phyloP scores from a whole-genome alignment of 2,888 invertebrate genomes.

The Erynnis tages region DNA sequence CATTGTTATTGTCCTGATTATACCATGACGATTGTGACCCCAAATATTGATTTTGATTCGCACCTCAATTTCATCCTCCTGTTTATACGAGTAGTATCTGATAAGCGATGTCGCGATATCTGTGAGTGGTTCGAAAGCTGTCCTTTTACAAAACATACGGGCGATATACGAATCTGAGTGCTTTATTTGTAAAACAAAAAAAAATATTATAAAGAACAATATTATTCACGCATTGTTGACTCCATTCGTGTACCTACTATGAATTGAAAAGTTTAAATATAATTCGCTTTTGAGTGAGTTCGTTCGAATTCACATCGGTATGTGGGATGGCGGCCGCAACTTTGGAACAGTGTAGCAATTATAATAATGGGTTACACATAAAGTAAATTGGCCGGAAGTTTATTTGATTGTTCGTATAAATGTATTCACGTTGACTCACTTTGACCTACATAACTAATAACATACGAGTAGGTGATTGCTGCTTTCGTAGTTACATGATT shows the following conservation, averaged over 20 bases:
- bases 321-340: slow-evolving; percentile 45
- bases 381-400: slow-evolving; percentile 68
- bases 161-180: neutral
- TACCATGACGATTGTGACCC: slow-evolving; percentile 50
- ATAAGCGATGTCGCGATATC: neutral
- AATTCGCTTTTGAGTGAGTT: slow-evolving; percentile 26
- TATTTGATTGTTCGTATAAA: slow-evolving; percentile 59
- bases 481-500: slow-evolving; percentile 3
- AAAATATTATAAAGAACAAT: slow-evolving; percentile 6
- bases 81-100: neutral
- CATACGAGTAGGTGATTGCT: slow-evolving; percentile 3
- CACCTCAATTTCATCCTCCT: slow-evolving; percentile 36
- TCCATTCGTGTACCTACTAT: slow-evolving; percentile 6
- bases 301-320: slow-evolving; percentile 47
- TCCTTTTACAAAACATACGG: neutral
- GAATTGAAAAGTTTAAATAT: slow-evolving; percentile 22
- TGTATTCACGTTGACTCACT: slow-evolving; percentile 44
- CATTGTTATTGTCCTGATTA: slow-evolving; percentile 54
- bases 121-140: too few relatives aligned
- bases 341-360: slow-evolving; percentile 65
- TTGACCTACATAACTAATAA: slow-evolving; percentile 25
- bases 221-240: slow-evolving; percentile 5
- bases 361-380: slow-evolving; percentile 70
- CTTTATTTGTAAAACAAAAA: neutral
- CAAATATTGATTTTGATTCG: slow-evolving; percentile 60